Base-by-base conservation (phyloP, 2,113 vertebrate species). In the Tamias sibiricus region DNA sequence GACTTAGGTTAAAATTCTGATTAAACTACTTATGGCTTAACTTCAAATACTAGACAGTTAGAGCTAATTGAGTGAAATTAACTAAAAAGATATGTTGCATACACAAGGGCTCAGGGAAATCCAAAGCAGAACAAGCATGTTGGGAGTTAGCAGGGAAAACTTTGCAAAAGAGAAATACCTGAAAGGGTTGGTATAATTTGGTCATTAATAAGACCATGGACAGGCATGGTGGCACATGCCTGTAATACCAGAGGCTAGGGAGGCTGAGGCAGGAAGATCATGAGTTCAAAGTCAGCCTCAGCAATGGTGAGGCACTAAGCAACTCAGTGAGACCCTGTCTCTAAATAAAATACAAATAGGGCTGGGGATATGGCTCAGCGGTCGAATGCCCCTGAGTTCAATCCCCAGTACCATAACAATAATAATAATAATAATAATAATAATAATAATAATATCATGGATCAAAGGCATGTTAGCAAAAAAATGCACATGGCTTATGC, bases 1-100 rank as follows among this genome's bases (percentile, higher is more conserved):
- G 52, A 69, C 22, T 44, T 95, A 68, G 22, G 40, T 86, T 96
- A 92, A 69, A 96, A 54, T 95, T 94, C 71, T 92, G 20, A 24
- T 76, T 95, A 80, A 92, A 54, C 64, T 77, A 68, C 17, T 75
- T 90, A 69, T 8, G 87, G 64, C 30, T 52, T 85, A 54, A 75
- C 74, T 83, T 94, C n/a, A 95, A 62, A 74, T 86, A 62, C 10
- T 87, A 71, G 80, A 95, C n/a, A 83, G 83, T 84, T 84, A 2
- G 84, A 66, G 90, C 49, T 82, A 82, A 76, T 95, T 79, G 71
- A 92, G 28, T 95, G 11, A 87, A 62, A 69, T 74, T 94, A 86
- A 72, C 66, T 95, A 75, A 95, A 95, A 92, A 92, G 87, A 84
- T 20, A 40, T 83, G 42, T 8, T 80, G 1, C 4, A 44, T 6